These are phyloP conservation scores for Falco columbarius DNA, from an alignment of 2,797 vertebrate species.

Conservation along the genomic window DNA sequence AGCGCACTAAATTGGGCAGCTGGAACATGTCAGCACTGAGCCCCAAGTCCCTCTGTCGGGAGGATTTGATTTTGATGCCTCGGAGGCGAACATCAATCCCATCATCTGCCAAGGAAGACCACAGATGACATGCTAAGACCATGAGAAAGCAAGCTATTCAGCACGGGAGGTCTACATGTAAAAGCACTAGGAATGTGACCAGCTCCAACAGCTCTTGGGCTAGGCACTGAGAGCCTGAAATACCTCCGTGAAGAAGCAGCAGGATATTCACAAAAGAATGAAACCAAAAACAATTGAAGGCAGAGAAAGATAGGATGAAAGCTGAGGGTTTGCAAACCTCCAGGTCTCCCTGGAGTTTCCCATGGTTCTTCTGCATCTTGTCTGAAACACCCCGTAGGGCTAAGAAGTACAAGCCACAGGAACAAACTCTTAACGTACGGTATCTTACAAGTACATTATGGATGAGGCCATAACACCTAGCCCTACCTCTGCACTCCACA, in stretches of 20 bases:
- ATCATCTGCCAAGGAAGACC: constrained; percentile 83
- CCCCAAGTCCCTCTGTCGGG: constrained; percentile 91
- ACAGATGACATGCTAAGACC: not conserved
- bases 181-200: not conserved
- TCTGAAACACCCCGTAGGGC: not conserved
- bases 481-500: constrained; percentile 92
- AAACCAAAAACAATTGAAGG: not conserved
- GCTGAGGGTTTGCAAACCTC: not conserved
- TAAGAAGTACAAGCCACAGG: not conserved
- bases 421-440: not conserved
- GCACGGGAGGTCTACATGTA: not conserved
- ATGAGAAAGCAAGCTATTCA: not conserved
- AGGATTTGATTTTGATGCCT: constrained; percentile 96
- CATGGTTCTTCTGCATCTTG: not conserved
- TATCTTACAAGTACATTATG: not conserved
- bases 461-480: not conserved
- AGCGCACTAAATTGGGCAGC: constrained; percentile 91
- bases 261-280: not conserved
- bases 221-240: not conserved
- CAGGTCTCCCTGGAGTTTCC: not conserved
- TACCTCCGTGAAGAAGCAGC: not conserved
- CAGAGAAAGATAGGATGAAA: not conserved
- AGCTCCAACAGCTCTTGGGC: not conserved
- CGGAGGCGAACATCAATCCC: constrained; percentile 96
- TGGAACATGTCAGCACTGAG: constrained; percentile 95